These are phyloP conservation scores for Tineola bisselliella DNA, from an alignment of 2,888 invertebrate genomes.

Conservation along the genomic window DNA sequence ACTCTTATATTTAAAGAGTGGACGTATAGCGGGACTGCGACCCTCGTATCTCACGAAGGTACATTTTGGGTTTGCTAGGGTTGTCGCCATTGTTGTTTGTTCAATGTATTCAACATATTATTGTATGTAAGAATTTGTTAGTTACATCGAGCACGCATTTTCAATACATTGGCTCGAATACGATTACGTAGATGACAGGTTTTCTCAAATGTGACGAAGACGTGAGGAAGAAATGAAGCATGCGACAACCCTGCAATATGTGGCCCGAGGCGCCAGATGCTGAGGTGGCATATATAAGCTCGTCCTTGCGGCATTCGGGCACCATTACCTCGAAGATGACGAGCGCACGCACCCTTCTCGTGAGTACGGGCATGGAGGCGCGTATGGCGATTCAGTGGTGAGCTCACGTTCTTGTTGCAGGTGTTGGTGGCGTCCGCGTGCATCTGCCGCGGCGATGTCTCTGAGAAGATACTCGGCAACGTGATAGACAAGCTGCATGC, in stretches of 20 bases:
- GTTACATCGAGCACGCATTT: no score
- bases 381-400: no score
- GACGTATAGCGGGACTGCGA: no score
- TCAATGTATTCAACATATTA: no score
- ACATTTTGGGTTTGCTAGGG: background rate
- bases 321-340: background rate
- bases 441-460: conserved; percentile 23
- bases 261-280: no score
- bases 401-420: background rate
- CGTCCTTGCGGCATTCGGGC: background rate
- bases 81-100: background rate
- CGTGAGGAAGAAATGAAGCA: no score
- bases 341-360: background rate
- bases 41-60: background rate
- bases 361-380: background rate
- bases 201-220: no score
- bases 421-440: background rate
- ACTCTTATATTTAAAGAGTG: no score
- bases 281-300: background rate
- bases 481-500: conserved; percentile 56
- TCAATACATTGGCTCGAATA: no score
- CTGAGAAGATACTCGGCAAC: conserved; percentile 55
- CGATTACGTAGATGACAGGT: no score
- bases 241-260: no score
- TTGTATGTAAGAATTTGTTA: no score